Evolutionary conservation across 2,888 invertebrate genomes (phyloP).

Genomic region (Theretra japonica): DNA sequence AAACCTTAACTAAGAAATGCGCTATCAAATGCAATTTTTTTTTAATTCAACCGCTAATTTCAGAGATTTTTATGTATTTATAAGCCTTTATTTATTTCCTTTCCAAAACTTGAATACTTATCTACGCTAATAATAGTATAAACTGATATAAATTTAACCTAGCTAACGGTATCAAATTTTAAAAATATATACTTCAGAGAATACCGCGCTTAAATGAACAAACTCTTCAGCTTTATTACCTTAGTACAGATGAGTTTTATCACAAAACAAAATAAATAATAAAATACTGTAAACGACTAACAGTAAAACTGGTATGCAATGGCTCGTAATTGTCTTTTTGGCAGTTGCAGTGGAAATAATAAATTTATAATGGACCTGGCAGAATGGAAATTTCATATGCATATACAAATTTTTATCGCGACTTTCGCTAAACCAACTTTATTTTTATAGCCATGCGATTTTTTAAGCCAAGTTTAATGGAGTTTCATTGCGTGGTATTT

Average conservation of each 20-base stretch:
- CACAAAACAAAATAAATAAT: background rate
- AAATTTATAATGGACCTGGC: constrained; percentile 8
- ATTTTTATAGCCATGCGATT: constrained; percentile 6
- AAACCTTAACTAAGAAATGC: no score
- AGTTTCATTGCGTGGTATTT: constrained; percentile 28
- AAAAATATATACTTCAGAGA: no score
- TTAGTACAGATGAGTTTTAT: background rate
- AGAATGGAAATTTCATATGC: constrained; percentile 17
- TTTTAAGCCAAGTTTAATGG: constrained; percentile 27
- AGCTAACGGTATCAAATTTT: no score
- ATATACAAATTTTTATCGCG: constrained; percentile 9
- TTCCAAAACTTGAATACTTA: no score
- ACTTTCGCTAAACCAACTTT: constrained; percentile 13
- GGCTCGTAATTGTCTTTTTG: background rate
- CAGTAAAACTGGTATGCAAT: constrained; percentile 1
- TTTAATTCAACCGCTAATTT: no score
- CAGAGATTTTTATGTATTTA: no score
- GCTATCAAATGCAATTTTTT: no score
- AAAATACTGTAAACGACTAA: background rate
- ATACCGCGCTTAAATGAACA: no score
- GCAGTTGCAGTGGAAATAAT: constrained; percentile 6
- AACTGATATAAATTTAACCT: no score
- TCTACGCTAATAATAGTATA: no score
- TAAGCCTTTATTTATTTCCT: no score
- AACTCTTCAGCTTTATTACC: no score